These are phyloP conservation scores for Elaphurus davidianus DNA, from an alignment of 2,113 vertebrate species.

Conservation along the genomic window DNA sequence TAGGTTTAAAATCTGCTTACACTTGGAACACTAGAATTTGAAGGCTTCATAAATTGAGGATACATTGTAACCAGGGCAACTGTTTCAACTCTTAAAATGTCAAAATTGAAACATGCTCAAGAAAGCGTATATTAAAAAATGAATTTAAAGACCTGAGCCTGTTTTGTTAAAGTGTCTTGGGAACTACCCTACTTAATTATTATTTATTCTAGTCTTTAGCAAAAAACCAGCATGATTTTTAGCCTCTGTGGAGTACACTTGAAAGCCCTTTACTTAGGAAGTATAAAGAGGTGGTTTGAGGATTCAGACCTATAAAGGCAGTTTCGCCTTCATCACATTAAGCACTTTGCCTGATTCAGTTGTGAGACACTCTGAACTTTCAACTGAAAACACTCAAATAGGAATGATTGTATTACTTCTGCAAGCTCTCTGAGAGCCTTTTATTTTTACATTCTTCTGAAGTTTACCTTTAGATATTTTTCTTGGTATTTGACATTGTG, in stretches of 20 bases:
- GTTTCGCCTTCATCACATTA: accelerated
- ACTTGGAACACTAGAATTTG: not conserved
- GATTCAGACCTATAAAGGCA: not conserved
- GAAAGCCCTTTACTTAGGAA: not conserved
- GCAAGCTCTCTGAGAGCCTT: not conserved
- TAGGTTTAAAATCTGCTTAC: not conserved
- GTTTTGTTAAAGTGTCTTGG: not conserved
- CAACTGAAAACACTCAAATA: not conserved
- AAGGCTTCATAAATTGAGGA: not conserved
- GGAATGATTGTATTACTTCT: no score
- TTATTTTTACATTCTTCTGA: not conserved
- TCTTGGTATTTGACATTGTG: not conserved
- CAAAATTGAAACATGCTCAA: not conserved
- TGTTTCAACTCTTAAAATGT: not conserved
- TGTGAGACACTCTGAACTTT: not conserved
- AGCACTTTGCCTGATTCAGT: not conserved
- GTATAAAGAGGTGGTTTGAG: not conserved
- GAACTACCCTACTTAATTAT: not conserved
- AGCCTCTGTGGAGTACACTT: not conserved
- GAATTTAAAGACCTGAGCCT: not conserved
- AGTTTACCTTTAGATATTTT: not conserved
- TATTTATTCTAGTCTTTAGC: not conserved
- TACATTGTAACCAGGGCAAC: not conserved
- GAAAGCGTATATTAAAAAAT: not conserved
- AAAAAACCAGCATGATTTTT: not conserved